Evolutionary conservation across 1,140 invertebrate genomes (phyloP).

Genomic region (Leptopilina boulardi): DNA sequence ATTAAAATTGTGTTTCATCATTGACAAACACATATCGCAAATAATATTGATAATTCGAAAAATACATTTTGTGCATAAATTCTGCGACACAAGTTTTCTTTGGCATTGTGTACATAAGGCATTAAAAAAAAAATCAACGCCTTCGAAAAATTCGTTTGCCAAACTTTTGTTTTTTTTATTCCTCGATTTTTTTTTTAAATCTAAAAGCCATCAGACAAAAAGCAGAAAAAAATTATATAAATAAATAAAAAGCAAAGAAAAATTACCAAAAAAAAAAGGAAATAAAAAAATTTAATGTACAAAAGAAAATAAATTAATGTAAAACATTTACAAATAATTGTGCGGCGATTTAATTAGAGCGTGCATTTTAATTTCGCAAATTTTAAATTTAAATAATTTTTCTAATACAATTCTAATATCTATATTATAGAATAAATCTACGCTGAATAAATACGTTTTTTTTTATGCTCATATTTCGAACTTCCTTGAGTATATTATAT

Average conservation of each 20-base stretch:
- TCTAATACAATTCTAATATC: not conserved
- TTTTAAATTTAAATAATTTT: not conserved
- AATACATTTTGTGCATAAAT: conserved; percentile 39
- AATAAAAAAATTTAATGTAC: not conserved
- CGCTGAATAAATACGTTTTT: not conserved
- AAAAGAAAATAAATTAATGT: not conserved
- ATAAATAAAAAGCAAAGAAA: not conserved
- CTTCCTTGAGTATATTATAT: not conserved
- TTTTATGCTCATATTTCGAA: conserved; percentile 1
- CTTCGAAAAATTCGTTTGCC: conserved; percentile 13
- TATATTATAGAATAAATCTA: not conserved
- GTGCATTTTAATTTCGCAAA: not conserved
- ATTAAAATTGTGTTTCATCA: conserved; percentile 2
- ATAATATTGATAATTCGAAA: conserved; percentile 24
- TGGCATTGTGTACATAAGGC: conserved; percentile 50
- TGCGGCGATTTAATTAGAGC: conserved; percentile 5
- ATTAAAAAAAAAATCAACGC: conserved; percentile 38
- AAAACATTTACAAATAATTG: not conserved
- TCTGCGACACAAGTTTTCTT: conserved; percentile 45
- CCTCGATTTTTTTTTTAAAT: not conserved
- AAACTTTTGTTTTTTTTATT: not conserved
- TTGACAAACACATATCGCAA: conserved; percentile 26
- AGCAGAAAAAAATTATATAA: not conserved
- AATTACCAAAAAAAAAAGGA: not conserved
- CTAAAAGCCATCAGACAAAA: not conserved